Percentiles rank a stretch among this genome's conserved stretches.
Conservation (phyloP, 2,113 vertebrate genomes). For the Sisor rabdophorus region DNA sequence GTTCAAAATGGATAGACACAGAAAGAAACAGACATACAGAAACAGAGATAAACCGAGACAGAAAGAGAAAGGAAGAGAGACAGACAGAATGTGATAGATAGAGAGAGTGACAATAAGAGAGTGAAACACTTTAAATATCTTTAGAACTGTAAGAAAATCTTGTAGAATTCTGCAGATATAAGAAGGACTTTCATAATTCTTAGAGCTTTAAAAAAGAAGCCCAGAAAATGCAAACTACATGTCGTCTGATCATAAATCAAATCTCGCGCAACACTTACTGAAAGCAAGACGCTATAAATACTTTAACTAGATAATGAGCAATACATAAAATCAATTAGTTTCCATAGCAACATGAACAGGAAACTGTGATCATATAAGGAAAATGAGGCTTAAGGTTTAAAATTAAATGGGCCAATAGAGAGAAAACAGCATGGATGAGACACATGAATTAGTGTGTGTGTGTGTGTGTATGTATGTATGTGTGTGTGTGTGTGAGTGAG, state of each 20-base stretch:
- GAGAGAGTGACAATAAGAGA: too few relatives aligned
- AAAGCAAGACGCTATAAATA: background rate
- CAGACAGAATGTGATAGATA: too few relatives aligned
- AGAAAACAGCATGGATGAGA: background rate
- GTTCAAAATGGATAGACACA: too few relatives aligned
- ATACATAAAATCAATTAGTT: slow-evolving; percentile 2
- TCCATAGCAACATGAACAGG: slow-evolving; percentile 10
- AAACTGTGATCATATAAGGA: background rate
- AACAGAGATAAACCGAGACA: too few relatives aligned
- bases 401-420: background rate
- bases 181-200: background rate
- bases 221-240: background rate
- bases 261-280: background rate
- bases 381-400: background rate
- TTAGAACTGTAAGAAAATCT: background rate
- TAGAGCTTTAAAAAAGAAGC: background rate
- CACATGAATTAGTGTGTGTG: slow-evolving; percentile 20
- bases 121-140: too few relatives aligned
- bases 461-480: background rate
- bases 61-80: background rate
- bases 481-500: slow-evolving; percentile 12
- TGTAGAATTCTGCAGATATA: background rate
- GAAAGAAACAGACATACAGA: too few relatives aligned
- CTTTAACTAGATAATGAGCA: background rate
- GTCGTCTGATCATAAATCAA: background rate